Percentiles rank a stretch among this genome's conserved stretches.
Conservation (phyloP, 2,113 vertebrate genomes). For the Crocuta crocuta region DNA sequence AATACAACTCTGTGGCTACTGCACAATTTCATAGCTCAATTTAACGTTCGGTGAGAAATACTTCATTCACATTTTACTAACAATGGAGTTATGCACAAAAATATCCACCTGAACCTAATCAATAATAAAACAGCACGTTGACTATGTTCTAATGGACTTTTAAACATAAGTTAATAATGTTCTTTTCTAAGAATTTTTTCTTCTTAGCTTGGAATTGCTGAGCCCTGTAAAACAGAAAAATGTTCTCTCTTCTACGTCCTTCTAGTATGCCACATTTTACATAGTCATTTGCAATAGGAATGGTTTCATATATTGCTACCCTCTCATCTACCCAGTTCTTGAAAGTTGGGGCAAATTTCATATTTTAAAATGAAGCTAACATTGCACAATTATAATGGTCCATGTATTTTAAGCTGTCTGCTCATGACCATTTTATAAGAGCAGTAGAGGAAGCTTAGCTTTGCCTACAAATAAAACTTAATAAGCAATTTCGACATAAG, state of each 20-base stretch:
- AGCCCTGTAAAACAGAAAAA: not conserved
- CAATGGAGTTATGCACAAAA: slow-evolving; percentile 9
- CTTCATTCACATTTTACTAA: slow-evolving; percentile 36
- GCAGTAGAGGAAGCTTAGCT: not conserved
- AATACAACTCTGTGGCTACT: not conserved
- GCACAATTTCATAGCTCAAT: not conserved
- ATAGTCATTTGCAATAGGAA: not conserved
- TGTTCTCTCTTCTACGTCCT: not conserved
- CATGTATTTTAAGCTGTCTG: not conserved
- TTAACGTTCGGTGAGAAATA: not conserved
- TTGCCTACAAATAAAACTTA: slow-evolving; percentile 10
- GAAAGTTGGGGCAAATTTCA: not conserved
- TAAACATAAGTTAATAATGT: not conserved
- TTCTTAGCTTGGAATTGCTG: not conserved
- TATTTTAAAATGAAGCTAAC: not conserved
- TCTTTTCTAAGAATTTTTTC: not conserved
- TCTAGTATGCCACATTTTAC: not conserved
- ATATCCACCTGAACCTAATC: not conserved
- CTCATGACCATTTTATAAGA: not conserved
- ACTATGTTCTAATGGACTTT: slow-evolving; percentile 37
- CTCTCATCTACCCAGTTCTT: not conserved
- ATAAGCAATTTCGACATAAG: not conserved
- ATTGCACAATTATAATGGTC: not conserved
- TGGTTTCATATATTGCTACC: not conserved
- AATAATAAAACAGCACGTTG: slow-evolving; percentile 42